Conservation (phyloP, 2,797 vertebrate genomes). For the Podarcis siculus region DNA sequence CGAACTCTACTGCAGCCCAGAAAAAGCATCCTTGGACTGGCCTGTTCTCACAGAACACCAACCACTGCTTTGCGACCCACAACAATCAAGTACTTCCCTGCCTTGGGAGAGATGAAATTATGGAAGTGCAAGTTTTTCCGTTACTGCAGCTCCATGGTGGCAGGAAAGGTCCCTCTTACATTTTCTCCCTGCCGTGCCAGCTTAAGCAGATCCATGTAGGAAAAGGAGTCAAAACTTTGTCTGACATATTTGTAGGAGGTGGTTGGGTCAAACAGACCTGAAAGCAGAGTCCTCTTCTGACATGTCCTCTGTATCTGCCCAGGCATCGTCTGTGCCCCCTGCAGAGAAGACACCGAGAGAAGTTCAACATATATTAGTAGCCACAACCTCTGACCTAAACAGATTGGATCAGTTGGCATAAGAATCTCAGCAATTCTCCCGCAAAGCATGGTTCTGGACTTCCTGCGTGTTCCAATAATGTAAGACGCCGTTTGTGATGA, state of each 20-base stretch:
- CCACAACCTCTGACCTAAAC: neutral
- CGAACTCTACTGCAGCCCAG: neutral
- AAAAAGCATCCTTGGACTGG: neutral
- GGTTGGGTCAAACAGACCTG: slow-evolving; percentile 80
- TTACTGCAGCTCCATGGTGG: neutral
- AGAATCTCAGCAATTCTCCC: neutral
- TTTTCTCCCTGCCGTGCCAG: neutral
- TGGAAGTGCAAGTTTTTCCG: neutral
- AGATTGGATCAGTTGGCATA: neutral
- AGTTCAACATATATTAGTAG: slow-evolving; percentile 16
- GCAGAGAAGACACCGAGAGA: slow-evolving; percentile 50
- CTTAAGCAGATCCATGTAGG: neutral
- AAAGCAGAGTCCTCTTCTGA: slow-evolving; percentile 87
- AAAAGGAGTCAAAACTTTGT: neutral
- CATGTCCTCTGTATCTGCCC: slow-evolving; percentile 88
- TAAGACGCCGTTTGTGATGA: neutral
- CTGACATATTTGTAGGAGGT: neutral
- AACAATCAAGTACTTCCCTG: neutral
- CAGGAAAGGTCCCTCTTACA: too few species aligned
- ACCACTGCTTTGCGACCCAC: neutral
- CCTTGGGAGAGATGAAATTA: neutral
- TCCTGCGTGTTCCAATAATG: neutral
- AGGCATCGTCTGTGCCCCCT: slow-evolving; percentile 92
- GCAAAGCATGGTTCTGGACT: neutral
- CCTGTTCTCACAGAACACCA: neutral